A percentile compares a stretch with the other conserved stretches of the same genome.
Conservation (phyloP, 2,797 vertebrate species). For the Euthynnus affinis region DNA sequence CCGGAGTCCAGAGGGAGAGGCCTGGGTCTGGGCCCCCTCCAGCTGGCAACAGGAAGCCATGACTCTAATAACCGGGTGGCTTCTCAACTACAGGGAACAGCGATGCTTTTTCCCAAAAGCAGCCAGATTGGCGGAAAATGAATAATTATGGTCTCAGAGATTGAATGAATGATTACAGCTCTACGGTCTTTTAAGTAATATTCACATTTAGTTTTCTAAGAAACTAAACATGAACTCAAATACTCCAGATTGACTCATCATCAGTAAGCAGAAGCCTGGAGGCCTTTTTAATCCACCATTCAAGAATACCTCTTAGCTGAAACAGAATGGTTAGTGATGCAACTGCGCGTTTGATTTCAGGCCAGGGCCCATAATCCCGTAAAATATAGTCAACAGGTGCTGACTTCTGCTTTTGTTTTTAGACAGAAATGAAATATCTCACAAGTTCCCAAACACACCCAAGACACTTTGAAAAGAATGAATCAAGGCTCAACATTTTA, state of each 20-base stretch:
- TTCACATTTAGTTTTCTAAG: constrained; percentile 75
- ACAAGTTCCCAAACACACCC: constrained; percentile 23
- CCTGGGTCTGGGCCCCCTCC: constrained; percentile 78
- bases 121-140: constrained; percentile 83
- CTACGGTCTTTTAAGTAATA: constrained; percentile 79
- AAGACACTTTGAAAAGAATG: constrained; percentile 24
- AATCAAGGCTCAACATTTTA: constrained; percentile 30
- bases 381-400: constrained; percentile 33
- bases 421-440: constrained; percentile 45
- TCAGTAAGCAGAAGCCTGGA: constrained; percentile 43
- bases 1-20: constrained; percentile 71
- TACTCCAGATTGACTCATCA: constrained; percentile 64
- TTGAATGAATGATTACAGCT: constrained; percentile 83
- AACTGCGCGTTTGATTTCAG: constrained; percentile 31
- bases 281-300: constrained; percentile 28
- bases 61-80: constrained; percentile 85
- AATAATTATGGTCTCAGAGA: constrained; percentile 85
- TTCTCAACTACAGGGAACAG: constrained; percentile 81
- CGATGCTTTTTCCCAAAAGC: constrained; percentile 71
- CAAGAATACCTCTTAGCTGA: constrained; percentile 29
- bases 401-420: constrained; percentile 37
- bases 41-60: constrained; percentile 78
- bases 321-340: constrained; percentile 28
- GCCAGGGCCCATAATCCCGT: constrained; percentile 8
- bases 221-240: constrained; percentile 64